A percentile compares a stretch with the other conserved stretches of the same genome.
phyloP scores from a whole-genome alignment of 2,797 vertebrate genomes.

The Protosalanx chinensis region DNA sequence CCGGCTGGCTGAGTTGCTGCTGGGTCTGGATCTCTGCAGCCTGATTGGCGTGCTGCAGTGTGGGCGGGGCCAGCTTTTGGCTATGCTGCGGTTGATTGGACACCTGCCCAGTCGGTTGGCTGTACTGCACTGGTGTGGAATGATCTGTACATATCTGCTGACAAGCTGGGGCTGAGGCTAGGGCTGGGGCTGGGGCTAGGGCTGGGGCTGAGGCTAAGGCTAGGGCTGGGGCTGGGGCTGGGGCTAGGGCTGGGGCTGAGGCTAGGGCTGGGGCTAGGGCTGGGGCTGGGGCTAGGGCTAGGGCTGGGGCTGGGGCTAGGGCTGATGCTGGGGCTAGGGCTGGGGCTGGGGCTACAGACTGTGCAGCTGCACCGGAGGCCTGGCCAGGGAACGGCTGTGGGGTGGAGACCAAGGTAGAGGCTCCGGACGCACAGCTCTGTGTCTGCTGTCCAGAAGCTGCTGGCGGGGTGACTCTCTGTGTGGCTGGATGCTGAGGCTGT shows the following conservation, averaged over 20 bases:
- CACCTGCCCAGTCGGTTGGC: slow-evolving; percentile 43
- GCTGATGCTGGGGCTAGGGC: background rate
- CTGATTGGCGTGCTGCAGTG: slow-evolving; percentile 42
- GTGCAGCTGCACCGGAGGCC: slow-evolving; percentile 47
- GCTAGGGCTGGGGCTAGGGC: slow-evolving; percentile 30
- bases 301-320: slow-evolving; percentile 20
- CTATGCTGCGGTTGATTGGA: slow-evolving; percentile 48
- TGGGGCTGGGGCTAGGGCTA: background rate
- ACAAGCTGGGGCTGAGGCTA: slow-evolving; percentile 32
- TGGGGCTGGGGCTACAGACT: slow-evolving; percentile 40
- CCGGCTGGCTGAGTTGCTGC: slow-evolving; percentile 14
- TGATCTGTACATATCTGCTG: slow-evolving; percentile 48
- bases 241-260: background rate
- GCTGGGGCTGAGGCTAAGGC: slow-evolving; percentile 31
- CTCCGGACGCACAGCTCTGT: slow-evolving; percentile 52
- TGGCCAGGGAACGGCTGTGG: slow-evolving; percentile 51
- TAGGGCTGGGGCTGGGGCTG: background rate
- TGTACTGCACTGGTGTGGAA: slow-evolving; percentile 58
- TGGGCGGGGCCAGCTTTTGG: slow-evolving; percentile 45
- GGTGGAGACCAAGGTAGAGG: slow-evolving; percentile 50
- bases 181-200: background rate
- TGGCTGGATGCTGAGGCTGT: slow-evolving; percentile 47
- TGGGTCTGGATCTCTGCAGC: slow-evolving; percentile 32
- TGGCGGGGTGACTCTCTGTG: slow-evolving; percentile 45
- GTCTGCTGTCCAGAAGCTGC: background rate